These are phyloP conservation scores for Thomomys bottae DNA, from an alignment of 2,113 vertebrate genomes.

Conservation along the genomic window DNA sequence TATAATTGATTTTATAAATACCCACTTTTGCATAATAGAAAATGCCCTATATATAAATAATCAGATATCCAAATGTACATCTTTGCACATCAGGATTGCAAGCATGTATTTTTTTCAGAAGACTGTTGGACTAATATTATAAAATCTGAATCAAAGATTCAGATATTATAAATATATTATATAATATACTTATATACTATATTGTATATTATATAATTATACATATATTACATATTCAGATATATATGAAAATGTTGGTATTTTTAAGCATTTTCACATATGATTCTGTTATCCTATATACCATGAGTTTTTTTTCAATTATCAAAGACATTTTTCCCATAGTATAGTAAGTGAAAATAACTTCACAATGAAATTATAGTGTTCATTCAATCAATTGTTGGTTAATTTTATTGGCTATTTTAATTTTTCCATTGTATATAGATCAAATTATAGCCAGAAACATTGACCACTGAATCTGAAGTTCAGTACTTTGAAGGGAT, in stretches of 20 bases:
- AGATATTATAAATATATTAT: too few species aligned
- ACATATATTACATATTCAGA: too few species aligned
- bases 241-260: background rate
- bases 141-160: background rate
- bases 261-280: background rate
- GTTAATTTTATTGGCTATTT: background rate
- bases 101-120: background rate
- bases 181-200: too few species aligned
- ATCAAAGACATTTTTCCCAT: background rate
- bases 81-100: background rate
- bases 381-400: background rate
- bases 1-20: constrained; percentile 34
- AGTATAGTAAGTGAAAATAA: background rate
- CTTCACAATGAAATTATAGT: background rate
- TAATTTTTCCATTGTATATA: background rate
- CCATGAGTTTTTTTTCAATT: too few species aligned
- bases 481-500: background rate
- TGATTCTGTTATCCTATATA: background rate
- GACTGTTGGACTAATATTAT: background rate
- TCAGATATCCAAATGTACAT: background rate
- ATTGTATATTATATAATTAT: too few species aligned
- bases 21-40: background rate
- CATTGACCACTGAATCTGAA: background rate
- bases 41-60: background rate
- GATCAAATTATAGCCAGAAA: background rate